Base-by-base conservation (phyloP, 2,888 invertebrate genomes). In the Laspeyria flexula region DNA sequence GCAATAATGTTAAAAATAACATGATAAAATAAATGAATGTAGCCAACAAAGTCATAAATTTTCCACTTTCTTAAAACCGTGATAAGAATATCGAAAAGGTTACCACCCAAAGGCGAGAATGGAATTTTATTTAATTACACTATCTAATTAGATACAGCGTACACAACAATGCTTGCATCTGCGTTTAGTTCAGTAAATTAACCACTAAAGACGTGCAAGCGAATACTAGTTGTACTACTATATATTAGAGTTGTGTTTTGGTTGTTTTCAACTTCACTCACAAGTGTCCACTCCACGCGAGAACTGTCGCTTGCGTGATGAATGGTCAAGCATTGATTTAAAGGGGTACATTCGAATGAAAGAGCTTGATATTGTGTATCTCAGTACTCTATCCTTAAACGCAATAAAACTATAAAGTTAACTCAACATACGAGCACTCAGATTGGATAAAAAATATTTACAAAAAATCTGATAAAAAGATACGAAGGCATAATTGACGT, bases 111-210 rank as follows among this genome's bases (percentile, higher is more conserved):
- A 86, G 79, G 85, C 75, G 83, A 83, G 85, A 86, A 80, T 63
- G 75, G 79, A 79, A 80, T 84, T 71, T 67, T 37, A 71, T 67
- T 81, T 82, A 87, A 87, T 88, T 88, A 82, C 65, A 80, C 83
- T 88, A 90, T 90, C 90, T 88, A 86, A 88, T 89, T 89, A 85
- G 90, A 90, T 89, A 87, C 63, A 74, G 72, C 60, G 49, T 77
- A 79, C 83, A 85, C 79, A 61, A 77, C 79, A 87, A 88, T 85
- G 88, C 88, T 90, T 82, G 83, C 81, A 79, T 78, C 76, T 75
- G 60, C 79, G 74, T 85, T 87, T 85, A 85, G 78, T 75, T 77
- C 70, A 65, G 63, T 76, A 72, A 75, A 75, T 76, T 72, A 75
- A 65, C 41, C 38, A 34, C 35, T 30, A n/a, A 18, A 10, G 11